These are phyloP conservation scores for Dipodomys stephensi DNA, from an alignment of 2,113 vertebrate species.

Conservation along the genomic window DNA sequence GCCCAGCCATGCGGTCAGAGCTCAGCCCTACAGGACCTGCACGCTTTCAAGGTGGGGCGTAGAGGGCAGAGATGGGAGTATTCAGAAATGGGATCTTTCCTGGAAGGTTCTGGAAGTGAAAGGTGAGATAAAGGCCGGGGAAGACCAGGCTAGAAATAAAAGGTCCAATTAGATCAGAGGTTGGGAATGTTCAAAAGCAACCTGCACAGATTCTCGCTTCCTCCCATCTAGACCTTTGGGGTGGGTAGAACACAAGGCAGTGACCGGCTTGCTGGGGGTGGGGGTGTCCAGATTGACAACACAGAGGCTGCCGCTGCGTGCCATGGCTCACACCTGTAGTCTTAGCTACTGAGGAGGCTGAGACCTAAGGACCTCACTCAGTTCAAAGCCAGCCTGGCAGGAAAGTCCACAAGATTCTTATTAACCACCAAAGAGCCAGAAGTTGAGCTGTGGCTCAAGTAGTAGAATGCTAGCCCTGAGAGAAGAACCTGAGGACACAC, in stretches of 20 bases:
- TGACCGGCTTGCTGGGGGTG: not conserved
- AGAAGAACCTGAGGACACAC: too few species aligned
- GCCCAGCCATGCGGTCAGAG: not conserved
- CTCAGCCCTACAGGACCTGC: not conserved
- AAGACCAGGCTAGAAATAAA: not conserved
- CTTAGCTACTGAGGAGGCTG: too few species aligned
- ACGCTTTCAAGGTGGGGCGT: not conserved
- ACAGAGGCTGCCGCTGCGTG: too few species aligned
- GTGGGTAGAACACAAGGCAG: not conserved
- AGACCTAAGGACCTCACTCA: too few species aligned
- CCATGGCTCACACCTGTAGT: too few species aligned
- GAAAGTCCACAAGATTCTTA: too few species aligned
- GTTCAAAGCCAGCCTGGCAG: too few species aligned
- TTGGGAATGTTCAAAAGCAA: not conserved
- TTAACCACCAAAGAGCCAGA: too few species aligned
- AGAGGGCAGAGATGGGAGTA: not conserved
- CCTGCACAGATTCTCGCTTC: not conserved
- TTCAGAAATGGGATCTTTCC: not conserved
- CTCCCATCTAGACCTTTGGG: not conserved
- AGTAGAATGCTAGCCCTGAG: too few species aligned
- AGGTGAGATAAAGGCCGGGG: not conserved
- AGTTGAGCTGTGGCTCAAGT: too few species aligned
- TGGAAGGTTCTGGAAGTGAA: not conserved
- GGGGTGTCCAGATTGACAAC: not conserved
- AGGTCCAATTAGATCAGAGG: not conserved